Conservation (phyloP, 1,140 invertebrate species). For the Caenorhabditis briggsae region DNA sequence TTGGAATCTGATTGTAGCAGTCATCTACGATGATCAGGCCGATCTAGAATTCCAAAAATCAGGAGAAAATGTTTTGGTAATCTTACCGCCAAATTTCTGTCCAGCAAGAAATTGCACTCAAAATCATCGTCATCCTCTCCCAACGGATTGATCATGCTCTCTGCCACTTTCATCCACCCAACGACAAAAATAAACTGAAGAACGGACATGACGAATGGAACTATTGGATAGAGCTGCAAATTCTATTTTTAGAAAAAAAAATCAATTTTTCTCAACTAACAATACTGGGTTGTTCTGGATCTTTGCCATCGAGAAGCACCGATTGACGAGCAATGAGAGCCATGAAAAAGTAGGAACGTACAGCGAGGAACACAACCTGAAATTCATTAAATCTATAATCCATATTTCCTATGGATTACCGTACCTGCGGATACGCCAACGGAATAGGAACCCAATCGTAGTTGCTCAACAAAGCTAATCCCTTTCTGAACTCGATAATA, state of each 20-base stretch:
- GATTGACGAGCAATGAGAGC: slow-evolving; percentile 67
- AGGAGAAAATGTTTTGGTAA: not conserved
- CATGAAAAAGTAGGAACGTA: slow-evolving; percentile 67
- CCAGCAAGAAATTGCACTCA: slow-evolving; percentile 73
- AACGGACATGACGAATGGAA: slow-evolving; percentile 64
- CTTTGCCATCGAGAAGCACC: slow-evolving; percentile 63
- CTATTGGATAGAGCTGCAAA: slow-evolving; percentile 42
- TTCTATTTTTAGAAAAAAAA: not conserved
- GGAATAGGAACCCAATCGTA: slow-evolving; percentile 81
- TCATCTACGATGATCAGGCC: slow-evolving; percentile 56
- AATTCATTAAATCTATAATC: not conserved
- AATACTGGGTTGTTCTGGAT: slow-evolving; percentile 56
- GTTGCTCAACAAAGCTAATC: slow-evolving; percentile 54
- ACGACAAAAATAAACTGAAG: slow-evolving; percentile 61
- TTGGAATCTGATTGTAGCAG: slow-evolving; percentile 47
- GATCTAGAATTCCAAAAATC: not conserved
- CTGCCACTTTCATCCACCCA: slow-evolving; percentile 66
- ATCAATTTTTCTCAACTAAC: not conserved
- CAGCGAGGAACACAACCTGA: slow-evolving; percentile 78
- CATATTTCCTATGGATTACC: not conserved
- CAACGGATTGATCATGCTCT: slow-evolving; percentile 68
- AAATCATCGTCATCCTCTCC: slow-evolving; percentile 73
- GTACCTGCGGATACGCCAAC: slow-evolving; percentile 83
- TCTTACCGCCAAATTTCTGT: slow-evolving; percentile 80
- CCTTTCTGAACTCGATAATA: slow-evolving; percentile 49